Evolutionary conservation across 37 sponge, comb jelly and placozoan species (phyloP).

Genomic region (Haliclona indistincta): DNA sequence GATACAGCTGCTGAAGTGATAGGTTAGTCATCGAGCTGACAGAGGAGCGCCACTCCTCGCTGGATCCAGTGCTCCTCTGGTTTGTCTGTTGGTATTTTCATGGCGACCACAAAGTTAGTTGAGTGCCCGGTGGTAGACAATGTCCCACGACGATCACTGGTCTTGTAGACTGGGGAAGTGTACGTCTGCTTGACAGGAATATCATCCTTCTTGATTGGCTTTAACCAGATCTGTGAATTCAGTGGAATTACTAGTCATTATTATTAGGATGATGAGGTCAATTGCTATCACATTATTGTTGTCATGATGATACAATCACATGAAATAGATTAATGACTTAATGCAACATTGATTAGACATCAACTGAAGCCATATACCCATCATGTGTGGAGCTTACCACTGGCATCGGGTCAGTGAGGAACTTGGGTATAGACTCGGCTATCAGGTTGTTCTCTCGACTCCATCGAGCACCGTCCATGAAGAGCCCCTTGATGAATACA

Average conservation of each 20-base stretch:
- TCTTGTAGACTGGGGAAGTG: slow-evolving; percentile 95
- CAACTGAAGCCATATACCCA: neutral
- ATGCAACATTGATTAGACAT: neutral
- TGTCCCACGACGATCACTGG: slow-evolving; percentile 96
- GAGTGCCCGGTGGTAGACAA: slow-evolving; percentile 99
- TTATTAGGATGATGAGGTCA: neutral
- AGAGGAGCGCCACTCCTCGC: slow-evolving; percentile 97
- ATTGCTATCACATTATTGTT: neutral
- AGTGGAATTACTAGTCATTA: neutral
- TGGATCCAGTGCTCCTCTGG: slow-evolving; percentile 98
- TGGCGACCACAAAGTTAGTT: slow-evolving; percentile 98
- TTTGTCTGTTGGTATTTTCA: slow-evolving; percentile 90
- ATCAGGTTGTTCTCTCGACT: slow-evolving; percentile 84
- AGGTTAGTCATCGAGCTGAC: slow-evolving; percentile 94
- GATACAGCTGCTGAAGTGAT: neutral
- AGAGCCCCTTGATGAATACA: slow-evolving; percentile 94
- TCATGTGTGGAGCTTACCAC: slow-evolving; percentile 70
- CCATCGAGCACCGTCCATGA: slow-evolving; percentile 98
- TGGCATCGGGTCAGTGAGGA: slow-evolving; percentile 96
- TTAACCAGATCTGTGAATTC: slow-evolving; percentile 85
- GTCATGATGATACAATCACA: neutral
- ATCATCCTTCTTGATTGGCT: slow-evolving; percentile 91
- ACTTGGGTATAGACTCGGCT: slow-evolving; percentile 95
- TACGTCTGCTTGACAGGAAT: slow-evolving; percentile 81
- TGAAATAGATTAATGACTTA: neutral